Base-by-base conservation (phyloP, 2,113 vertebrate species). In the Verasper variegatus region DNA sequence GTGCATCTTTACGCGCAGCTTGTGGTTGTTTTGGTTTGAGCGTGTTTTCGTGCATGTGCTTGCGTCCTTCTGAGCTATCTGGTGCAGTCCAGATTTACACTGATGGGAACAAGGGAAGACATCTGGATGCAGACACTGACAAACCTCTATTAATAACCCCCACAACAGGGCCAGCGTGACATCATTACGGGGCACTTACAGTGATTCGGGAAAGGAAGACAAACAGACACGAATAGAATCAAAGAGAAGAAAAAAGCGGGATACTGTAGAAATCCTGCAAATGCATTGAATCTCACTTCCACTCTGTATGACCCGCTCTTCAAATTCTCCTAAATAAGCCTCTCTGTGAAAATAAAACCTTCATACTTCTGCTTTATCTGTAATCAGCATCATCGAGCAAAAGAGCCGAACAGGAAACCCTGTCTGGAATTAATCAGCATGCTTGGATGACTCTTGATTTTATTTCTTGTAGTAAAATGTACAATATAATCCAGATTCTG, bases 41-140 rank as follows among this genome's bases (percentile, higher is more conserved):
- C 68, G 71, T 71, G 70, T 35, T 17, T 47, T 2, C 51, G 52
- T 63, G 68, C 27, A 45, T 75, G 62, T 80, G 66, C 15, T 70
- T 82, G 87, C 81, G 63, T 91, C 83, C 79, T 81, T 81, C 70
- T n/a, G 63, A 85, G 60, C 74, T 85, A 68, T 81, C 75, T 78
- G 68, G 72, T 62, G 68, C 62, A 80, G 79, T 86, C 79, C 87
- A 89, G 84, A 91, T 88, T 93, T 91, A 88, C 83, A 45, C 88
- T 85, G 87, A 92, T 77, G 86, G 87, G 88, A 92, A 92, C 81
- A 92, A 85, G 93, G 91, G 87, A 93, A 92, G 92, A 94, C 93
- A 94, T 93, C 91, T 94, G 93, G 91, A 91, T 89, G 78, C 69
- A 76, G 80, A 83, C 86, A 76, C 76, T 89, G 77, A 87, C 88